Percentiles rank a stretch among this genome's conserved stretches.
These are phyloP conservation scores for Chauna torquata DNA, from an alignment of 2,113 vertebrate genomes.

Conservation along the genomic window DNA sequence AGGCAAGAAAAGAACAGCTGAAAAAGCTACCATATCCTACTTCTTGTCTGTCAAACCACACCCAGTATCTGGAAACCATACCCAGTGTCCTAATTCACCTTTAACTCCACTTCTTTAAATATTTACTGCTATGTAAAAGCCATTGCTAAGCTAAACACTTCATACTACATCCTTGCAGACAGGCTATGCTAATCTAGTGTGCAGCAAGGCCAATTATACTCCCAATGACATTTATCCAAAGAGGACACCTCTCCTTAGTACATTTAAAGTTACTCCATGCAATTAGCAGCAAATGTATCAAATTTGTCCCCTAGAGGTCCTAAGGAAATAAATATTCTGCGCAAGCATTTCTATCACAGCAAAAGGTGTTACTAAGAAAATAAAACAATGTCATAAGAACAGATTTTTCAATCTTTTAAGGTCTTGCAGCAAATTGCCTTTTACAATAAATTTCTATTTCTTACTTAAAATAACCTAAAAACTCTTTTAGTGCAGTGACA, in stretches of 20 bases:
- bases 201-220: neutral
- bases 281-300: neutral
- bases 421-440: too few species aligned
- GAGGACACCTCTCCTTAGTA: neutral
- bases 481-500: neutral
- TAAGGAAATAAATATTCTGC: neutral
- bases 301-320: neutral
- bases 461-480: neutral
- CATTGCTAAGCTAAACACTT: neutral
- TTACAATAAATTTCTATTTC: neutral
- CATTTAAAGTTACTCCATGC: neutral
- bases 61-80: neutral
- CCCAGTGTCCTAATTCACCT: neutral
- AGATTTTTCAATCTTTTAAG: neutral
- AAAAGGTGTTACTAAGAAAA: neutral
- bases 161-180: neutral
- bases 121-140: neutral
- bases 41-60: neutral
- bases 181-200: neutral
- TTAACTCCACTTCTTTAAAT: neutral
- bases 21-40: neutral
- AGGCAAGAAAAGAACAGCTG: neutral
- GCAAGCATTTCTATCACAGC: neutral
- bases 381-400: neutral
- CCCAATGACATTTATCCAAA: neutral